These are phyloP conservation scores for Pseudomugil gertrudae DNA, from an alignment of 2,797 vertebrate species.

Conservation along the genomic window DNA sequence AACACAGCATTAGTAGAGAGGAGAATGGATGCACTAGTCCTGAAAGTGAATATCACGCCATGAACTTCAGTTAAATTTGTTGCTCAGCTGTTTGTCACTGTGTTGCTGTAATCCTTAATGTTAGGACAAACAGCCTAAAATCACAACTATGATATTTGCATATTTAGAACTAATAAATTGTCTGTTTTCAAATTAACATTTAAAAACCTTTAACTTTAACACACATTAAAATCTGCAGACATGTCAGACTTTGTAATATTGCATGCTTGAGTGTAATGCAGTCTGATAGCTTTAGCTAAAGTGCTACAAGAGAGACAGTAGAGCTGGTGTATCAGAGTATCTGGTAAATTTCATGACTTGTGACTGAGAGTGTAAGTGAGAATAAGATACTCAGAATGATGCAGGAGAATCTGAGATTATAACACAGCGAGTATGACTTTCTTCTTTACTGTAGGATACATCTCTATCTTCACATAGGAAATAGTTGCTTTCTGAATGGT, in stretches of 20 bases:
- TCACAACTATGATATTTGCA: neutral
- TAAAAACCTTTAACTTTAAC: neutral
- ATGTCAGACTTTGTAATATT: neutral
- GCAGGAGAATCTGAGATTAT: neutral
- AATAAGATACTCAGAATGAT: neutral
- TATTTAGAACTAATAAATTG: neutral
- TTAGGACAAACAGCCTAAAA: neutral
- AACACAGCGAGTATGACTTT: neutral
- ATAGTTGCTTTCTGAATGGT: neutral
- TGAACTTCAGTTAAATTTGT: neutral
- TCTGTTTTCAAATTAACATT: neutral
- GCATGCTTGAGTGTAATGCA: neutral
- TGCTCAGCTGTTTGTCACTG: neutral
- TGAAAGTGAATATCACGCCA: no score
- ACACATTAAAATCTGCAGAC: conserved; percentile 10
- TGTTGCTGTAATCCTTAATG: neutral
- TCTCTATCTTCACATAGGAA: neutral
- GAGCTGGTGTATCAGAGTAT: conserved; percentile 16
- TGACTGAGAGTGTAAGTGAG: conserved; percentile 17
- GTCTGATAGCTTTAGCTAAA: conserved; percentile 9
- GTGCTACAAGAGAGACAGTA: neutral
- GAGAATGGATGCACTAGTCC: neutral
- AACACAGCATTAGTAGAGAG: neutral
- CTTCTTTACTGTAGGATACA: neutral
- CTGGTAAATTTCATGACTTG: conserved; percentile 30